These are phyloP conservation scores for Trachymyrmex cornetzi DNA, from an alignment of 1,140 invertebrate species.

Conservation along the genomic window DNA sequence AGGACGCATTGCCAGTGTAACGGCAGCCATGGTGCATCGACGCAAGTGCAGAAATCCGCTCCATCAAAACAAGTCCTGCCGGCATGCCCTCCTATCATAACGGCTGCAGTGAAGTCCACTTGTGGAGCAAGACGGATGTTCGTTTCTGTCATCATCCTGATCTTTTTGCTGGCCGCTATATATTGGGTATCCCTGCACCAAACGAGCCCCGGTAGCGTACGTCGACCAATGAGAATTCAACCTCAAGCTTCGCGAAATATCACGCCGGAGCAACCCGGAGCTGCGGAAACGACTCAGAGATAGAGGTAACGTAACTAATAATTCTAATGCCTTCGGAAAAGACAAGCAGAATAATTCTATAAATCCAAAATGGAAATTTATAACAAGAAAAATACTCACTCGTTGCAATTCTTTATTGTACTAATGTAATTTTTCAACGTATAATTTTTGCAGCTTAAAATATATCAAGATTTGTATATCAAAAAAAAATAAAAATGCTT, in stretches of 20 bases:
- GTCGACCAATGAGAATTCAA: constrained; percentile 26
- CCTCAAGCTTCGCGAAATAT: constrained; percentile 24
- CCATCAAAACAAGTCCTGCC: constrained; percentile 27
- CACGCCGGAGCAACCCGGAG: background rate
- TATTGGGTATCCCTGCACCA: constrained; percentile 41
- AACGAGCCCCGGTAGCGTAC: background rate
- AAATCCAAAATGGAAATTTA: background rate
- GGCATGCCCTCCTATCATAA: constrained; percentile 60
- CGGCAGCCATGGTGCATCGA: background rate
- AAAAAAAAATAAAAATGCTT: background rate
- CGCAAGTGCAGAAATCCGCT: background rate
- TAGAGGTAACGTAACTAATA: constrained; percentile 22
- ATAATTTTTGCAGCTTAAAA: background rate
- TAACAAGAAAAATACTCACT: background rate
- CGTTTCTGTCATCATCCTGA: constrained; percentile 32
- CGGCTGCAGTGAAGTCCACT: constrained; percentile 19
- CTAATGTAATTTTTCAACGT: background rate
- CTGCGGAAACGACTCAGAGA: background rate
- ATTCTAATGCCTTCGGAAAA: background rate
- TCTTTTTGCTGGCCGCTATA: constrained; percentile 33
- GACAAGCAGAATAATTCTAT: constrained; percentile 3
- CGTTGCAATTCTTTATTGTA: too few relatives aligned
- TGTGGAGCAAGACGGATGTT: constrained; percentile 59
- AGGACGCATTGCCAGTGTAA: constrained; percentile 54
- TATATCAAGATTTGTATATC: background rate